Percentiles rank a stretch among this genome's conserved stretches.
phyloP scores from a whole-genome alignment of 2,797 vertebrate species.

The Harpagifer antarcticus region DNA sequence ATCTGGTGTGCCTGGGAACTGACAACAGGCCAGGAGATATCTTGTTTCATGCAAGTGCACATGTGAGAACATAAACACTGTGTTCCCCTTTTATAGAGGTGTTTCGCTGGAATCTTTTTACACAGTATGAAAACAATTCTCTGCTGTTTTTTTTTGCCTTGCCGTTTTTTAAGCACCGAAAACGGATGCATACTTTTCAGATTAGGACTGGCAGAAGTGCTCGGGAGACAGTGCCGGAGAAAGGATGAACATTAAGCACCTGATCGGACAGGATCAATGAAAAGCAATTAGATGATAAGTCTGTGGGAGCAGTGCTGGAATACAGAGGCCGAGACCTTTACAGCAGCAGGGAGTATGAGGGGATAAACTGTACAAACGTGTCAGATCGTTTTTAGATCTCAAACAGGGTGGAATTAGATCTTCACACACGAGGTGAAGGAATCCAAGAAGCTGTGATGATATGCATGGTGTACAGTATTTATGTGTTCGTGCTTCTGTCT shows the following conservation, averaged over 20 bases:
- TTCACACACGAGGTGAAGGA: conserved; percentile 27
- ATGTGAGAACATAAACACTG: conserved; percentile 35
- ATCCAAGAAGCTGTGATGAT: conserved; percentile 31
- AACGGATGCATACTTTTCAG: conserved; percentile 73
- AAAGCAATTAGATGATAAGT: conserved; percentile 85
- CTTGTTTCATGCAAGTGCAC: conserved; percentile 33
- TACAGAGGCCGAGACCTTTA: conserved; percentile 58
- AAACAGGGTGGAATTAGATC: conserved; percentile 26
- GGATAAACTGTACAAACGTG: conserved; percentile 25
- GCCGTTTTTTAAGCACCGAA: conserved; percentile 66
- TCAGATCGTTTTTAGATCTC: conserved; percentile 11
- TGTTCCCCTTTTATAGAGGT: not conserved
- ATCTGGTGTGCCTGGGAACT: conserved; percentile 58
- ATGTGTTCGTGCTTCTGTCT: conserved; percentile 41
- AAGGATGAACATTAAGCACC: conserved; percentile 82
- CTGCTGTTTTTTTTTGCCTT: conserved; percentile 47
- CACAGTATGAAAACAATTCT: conserved; percentile 44
- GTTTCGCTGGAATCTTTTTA: conserved; percentile 30
- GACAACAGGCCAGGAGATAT: conserved; percentile 51
- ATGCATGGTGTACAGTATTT: conserved; percentile 54
- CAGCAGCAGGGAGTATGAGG: conserved; percentile 22
- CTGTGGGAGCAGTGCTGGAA: conserved; percentile 49
- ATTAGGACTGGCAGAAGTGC: conserved; percentile 70
- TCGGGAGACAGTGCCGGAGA: conserved; percentile 67
- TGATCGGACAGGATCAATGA: conserved; percentile 87